Conservation (phyloP, 2,113 vertebrate genomes). For the Formicarius rufipectus region DNA sequence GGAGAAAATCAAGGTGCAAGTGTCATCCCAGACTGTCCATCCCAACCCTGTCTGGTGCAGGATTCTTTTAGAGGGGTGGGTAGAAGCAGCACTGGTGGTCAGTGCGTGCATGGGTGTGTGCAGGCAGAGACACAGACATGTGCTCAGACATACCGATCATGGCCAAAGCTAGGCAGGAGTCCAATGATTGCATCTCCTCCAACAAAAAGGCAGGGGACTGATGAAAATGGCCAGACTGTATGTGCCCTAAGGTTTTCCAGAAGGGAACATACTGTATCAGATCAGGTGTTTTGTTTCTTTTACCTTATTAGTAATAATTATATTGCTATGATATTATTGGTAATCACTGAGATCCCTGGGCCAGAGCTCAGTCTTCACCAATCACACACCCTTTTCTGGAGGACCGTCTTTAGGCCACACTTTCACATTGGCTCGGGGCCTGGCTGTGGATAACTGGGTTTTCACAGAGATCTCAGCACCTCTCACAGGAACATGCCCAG, state of each 20-base stretch:
- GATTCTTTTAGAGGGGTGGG: background rate
- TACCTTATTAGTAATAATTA: background rate
- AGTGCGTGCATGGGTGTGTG: rapidly evolving
- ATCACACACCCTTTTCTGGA: background rate
- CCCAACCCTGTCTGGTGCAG: background rate
- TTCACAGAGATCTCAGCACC: background rate
- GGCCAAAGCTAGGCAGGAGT: background rate
- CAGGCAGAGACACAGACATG: background rate
- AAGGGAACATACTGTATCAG: background rate
- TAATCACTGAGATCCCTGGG: background rate
- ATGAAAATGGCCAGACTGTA: background rate
- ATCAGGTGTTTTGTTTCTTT: background rate
- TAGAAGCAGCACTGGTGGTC: background rate
- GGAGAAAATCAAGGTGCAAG: background rate
- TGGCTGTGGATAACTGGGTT: background rate
- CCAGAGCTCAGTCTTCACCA: background rate
- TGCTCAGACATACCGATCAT: rapidly evolving
- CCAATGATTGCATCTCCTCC: background rate
- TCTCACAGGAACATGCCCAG: background rate
- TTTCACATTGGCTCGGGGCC: background rate
- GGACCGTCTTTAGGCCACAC: background rate
- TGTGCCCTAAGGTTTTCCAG: background rate
- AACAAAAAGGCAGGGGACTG: background rate
- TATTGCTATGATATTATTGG: background rate
- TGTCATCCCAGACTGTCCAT: background rate